Conservation (phyloP, 64 coral and sea anemone genomes). For the Acropora tenuis region DNA sequence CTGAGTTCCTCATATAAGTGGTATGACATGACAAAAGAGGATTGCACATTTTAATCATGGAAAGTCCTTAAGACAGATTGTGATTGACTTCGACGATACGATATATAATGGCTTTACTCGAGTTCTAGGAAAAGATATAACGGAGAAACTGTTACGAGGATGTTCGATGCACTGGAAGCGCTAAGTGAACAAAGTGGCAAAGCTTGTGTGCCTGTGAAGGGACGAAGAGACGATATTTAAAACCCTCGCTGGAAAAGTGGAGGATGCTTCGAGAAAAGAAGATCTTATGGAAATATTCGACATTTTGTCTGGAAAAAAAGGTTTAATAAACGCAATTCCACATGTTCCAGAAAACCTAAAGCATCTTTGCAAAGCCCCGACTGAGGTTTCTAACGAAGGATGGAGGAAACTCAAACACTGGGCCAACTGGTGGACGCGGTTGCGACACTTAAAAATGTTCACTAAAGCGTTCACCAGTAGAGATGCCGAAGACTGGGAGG, state of each 20-base stretch:
- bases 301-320: constrained; percentile 36
- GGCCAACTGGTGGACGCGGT: background rate
- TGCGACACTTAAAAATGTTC: no score
- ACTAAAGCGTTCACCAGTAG: no score
- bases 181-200: constrained; percentile 51
- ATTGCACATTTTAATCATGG: constrained; percentile 36
- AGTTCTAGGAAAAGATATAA: constrained; percentile 22
- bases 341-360: background rate
- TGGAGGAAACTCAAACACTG: constrained; percentile 42
- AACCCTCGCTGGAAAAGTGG: constrained; percentile 29
- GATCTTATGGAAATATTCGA: constrained; percentile 41
- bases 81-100: constrained; percentile 49
- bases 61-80: constrained; percentile 18
- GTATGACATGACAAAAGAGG: constrained; percentile 5
- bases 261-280: constrained; percentile 29
- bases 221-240: constrained; percentile 61
- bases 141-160: constrained; percentile 43
- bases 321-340: background rate
- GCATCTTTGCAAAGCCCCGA: background rate
- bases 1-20: background rate
- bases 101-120: constrained; percentile 1
- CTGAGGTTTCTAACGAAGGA: constrained; percentile 4
- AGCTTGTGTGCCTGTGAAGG: constrained; percentile 41
- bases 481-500: no score
- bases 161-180: constrained; percentile 63